A percentile compares a stretch with the other conserved stretches of the same genome.
phyloP scores from a whole-genome alignment of 2,797 vertebrate genomes.

The Mus minutoides region DNA sequence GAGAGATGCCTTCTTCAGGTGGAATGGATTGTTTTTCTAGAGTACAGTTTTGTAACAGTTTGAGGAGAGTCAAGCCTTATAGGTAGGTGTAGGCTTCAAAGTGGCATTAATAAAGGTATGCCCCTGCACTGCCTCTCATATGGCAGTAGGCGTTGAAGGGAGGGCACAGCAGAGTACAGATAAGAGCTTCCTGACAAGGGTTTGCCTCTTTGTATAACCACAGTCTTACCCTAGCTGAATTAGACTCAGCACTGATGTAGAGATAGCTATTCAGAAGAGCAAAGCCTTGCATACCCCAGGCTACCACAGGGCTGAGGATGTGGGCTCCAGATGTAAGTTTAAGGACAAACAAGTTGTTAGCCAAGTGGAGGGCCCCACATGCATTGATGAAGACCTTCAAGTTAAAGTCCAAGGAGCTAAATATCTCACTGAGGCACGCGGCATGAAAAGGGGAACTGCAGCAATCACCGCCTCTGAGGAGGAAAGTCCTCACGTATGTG shows the following conservation, averaged over 20 bases:
- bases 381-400: not conserved
- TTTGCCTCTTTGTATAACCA: not conserved
- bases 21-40: not conserved
- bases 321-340: not conserved
- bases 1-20: not conserved
- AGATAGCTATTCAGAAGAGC: not conserved
- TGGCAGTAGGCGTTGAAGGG: not conserved
- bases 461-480: not conserved
- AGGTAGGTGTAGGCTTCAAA: too few species aligned
- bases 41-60: not conserved
- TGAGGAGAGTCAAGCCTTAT: not conserved
- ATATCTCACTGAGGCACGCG: not conserved
- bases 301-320: not conserved
- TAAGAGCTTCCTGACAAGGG: not conserved
- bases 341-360: not conserved
- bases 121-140: too few species aligned
- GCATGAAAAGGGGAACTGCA: not conserved
- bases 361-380: too few species aligned
- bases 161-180: too few species aligned
- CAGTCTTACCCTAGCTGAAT: not conserved
- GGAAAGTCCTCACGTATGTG: not conserved
- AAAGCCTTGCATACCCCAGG: not conserved
- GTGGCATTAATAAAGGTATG: not conserved
- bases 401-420: not conserved
- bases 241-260: not conserved